phyloP scores from a whole-genome alignment of 2,113 vertebrate genomes.

The Coracopsis vasa region DNA sequence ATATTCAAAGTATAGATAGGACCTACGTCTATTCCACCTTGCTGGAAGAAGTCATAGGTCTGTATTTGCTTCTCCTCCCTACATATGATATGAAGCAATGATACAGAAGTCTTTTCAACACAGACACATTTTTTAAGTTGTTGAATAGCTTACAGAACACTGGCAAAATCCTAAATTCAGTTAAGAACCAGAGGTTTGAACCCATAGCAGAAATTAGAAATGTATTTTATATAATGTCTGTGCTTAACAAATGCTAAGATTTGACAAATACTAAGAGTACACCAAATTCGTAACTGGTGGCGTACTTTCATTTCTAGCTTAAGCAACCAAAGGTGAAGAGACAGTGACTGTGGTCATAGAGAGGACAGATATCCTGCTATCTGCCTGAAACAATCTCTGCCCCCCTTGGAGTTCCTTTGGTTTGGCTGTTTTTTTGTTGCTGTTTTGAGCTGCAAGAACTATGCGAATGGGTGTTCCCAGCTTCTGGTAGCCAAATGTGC shows the following conservation, averaged over 20 bases:
- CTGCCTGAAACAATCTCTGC: background rate
- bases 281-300: background rate
- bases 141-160: background rate
- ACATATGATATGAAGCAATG: accelerated
- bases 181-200: background rate
- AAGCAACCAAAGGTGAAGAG: background rate
- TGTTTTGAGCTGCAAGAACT: slow-evolving; percentile 22
- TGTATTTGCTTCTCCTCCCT: background rate
- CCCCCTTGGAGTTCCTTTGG: background rate
- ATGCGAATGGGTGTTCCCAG: slow-evolving; percentile 20
- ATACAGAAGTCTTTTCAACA: background rate
- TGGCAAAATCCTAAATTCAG: background rate
- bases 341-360: accelerated
- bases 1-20: background rate
- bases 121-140: background rate
- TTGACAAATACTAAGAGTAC: background rate
- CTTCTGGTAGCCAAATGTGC: slow-evolving; percentile 34
- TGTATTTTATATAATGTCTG: background rate
- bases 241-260: background rate
- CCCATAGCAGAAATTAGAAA: background rate
- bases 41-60: background rate
- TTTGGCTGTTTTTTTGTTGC: slow-evolving; percentile 22
- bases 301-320: background rate
- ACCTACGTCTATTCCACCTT: background rate
- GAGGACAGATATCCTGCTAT: background rate